A percentile compares a stretch with the other conserved stretches of the same genome.
These are phyloP conservation scores for Cosmia trapezina DNA, from an alignment of 2,888 invertebrate species.

Conservation along the genomic window DNA sequence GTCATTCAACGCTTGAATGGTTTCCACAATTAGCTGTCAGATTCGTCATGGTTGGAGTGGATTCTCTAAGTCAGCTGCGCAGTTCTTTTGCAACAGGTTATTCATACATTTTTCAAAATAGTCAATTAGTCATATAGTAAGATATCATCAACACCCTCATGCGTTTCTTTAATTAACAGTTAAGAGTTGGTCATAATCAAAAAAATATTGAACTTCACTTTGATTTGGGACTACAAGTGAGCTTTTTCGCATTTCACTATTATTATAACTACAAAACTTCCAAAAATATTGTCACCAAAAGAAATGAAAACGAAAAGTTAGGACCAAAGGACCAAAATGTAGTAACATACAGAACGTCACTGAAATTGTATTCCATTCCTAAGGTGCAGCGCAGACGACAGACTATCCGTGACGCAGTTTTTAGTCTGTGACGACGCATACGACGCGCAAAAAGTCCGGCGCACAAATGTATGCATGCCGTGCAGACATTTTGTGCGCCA, in stretches of 20 bases:
- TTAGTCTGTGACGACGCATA: no score
- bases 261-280: neutral
- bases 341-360: neutral
- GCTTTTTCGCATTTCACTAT: neutral
- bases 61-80: constrained; percentile 17
- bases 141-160: neutral
- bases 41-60: constrained; percentile 36
- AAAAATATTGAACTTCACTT: neutral
- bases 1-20: constrained; percentile 19
- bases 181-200: neutral
- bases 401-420: no score
- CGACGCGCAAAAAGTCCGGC: no score
- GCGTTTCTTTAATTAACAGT: neutral
- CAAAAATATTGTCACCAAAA: neutral
- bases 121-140: neutral
- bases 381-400: no score
- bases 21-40: constrained; percentile 42
- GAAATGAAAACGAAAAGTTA: neutral
- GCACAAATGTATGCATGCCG: no score
- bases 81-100: constrained; percentile 19
- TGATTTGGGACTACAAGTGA: neutral
- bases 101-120: constrained; percentile 7
- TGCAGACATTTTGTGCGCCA: no score
- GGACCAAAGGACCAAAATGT: neutral
- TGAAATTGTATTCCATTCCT: neutral